Conservation (phyloP, 2,113 vertebrate genomes). For the Anolis sagrei region DNA sequence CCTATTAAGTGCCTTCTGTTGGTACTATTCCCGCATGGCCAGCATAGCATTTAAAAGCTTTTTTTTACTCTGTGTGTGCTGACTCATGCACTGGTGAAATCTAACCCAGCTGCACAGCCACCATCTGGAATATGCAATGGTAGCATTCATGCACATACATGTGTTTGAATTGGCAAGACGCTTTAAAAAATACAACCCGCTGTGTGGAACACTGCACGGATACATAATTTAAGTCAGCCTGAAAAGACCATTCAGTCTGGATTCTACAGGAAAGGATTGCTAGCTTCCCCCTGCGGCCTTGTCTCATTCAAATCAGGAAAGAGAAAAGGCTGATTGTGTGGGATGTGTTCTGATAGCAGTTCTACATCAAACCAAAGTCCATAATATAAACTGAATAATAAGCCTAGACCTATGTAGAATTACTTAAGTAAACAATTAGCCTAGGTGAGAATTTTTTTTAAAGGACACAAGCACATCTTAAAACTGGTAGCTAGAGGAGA, state of each 20-base stretch:
- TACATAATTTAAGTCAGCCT: not conserved
- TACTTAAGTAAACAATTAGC: no score
- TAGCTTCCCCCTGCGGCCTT: not conserved
- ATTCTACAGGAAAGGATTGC: not conserved
- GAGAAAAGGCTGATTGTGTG: not conserved
- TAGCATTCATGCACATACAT: no score
- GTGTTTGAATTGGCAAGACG: not conserved
- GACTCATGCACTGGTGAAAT: no score
- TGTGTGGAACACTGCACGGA: not conserved
- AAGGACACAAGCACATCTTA: not conserved
- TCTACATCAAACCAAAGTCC: not conserved
- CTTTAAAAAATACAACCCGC: not conserved
- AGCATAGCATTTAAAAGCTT: not conserved
- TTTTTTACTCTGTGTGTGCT: not conserved
- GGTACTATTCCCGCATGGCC: not conserved
- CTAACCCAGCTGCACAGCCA: not conserved
- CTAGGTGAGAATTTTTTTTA: no score
- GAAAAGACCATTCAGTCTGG: not conserved
- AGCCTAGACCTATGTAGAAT: not conserved
- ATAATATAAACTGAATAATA: not conserved
- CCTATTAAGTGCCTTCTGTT: not conserved
- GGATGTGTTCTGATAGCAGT: not conserved
- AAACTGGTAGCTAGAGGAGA: not conserved
- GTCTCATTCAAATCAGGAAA: not conserved
- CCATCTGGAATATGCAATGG: not conserved